Base-by-base conservation (phyloP, 1,140 invertebrate species). In the Drosophila santomea region DNA sequence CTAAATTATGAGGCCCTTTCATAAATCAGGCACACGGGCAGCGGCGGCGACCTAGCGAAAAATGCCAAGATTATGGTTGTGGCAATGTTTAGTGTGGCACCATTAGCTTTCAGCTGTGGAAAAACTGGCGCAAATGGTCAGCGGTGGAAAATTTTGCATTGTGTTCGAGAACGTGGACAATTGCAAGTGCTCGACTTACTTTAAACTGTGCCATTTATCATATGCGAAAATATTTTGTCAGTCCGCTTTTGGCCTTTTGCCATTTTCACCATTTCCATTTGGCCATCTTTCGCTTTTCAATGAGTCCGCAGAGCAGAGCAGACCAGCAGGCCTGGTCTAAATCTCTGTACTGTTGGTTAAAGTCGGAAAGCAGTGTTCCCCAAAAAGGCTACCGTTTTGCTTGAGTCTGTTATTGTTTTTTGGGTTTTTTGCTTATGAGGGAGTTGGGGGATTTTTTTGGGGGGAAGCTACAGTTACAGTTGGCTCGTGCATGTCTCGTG, bases 121-220 rank as follows among this genome's bases (percentile, higher is more conserved):
- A 56, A 74, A 63, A 64, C 59, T 72, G 43, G 71, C 79, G 62
- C 63, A 90, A 88, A 82, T 75, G 61, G 78, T 64, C 78, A 72
- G 79, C 66, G 61, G 7, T 43, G 3, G 38, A 71, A 48, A 88
- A 88, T 88, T 86, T 86, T 86, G 79, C 83, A 88, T 86, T 86
- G 82, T 86, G 71, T 51, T 59, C 62, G 36, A 62, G 77, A 32
- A 54, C 36, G 56, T 81, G 78, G 62, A 90, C 79, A 90, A 90
- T 82, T 80, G 86, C 85, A 77, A 80, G 86, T 76, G 80, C 60
- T 74, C 73, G 75, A 78, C 80, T 90, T 72, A 83, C 74, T 76
- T 74, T 74, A 90, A 83, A 83, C 79, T 86, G 77, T 90, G 81
- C 79, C 88, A 90, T 90, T 90, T 90, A 90, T 90, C 86, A 90